phyloP scores from a whole-genome alignment of 23 tunicate species.

The Trididemnum miniatum region DNA sequence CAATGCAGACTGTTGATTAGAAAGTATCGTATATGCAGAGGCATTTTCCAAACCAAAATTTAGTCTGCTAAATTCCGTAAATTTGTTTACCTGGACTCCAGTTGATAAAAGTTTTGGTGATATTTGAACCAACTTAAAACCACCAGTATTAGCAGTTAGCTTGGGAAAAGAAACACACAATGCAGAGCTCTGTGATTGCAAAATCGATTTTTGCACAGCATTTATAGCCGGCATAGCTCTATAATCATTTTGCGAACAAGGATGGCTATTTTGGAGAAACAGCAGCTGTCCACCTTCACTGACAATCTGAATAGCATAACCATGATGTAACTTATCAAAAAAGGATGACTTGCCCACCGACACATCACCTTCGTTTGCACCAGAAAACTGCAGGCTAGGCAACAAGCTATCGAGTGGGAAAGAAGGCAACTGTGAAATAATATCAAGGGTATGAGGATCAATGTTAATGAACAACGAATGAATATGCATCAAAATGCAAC shows the following conservation, averaged over 20 bases:
- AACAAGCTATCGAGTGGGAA: conserved; percentile 23
- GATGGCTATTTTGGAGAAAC: neutral
- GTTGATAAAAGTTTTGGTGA: conserved; percentile 22
- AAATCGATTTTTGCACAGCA: neutral
- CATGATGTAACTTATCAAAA: neutral
- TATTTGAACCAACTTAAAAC: conserved; percentile 47
- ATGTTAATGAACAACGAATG: conserved; percentile 20
- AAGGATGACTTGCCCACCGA: neutral
- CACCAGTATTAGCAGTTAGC: conserved; percentile 36
- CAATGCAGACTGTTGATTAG: neutral
- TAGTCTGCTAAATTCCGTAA: conserved; percentile 59
- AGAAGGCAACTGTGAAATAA: conserved; percentile 25
- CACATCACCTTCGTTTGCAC: neutral
- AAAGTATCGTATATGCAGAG: conserved; percentile 29
- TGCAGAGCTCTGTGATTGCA: neutral
- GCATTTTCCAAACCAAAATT: conserved; percentile 56
- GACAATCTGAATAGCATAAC: conserved; percentile 36
- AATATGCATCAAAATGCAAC: conserved; percentile 33
- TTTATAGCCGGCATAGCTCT: neutral
- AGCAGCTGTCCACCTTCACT: conserved; percentile 33
- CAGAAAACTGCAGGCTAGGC: conserved; percentile 2
- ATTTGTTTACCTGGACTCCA: conserved; percentile 39
- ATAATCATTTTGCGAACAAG: neutral
- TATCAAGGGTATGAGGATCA: conserved; percentile 1
- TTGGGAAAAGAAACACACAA: conserved; percentile 32